Evolutionary conservation across 2,797 vertebrate species (phyloP).

Genomic region (Aselliscus stoliczkanus): DNA sequence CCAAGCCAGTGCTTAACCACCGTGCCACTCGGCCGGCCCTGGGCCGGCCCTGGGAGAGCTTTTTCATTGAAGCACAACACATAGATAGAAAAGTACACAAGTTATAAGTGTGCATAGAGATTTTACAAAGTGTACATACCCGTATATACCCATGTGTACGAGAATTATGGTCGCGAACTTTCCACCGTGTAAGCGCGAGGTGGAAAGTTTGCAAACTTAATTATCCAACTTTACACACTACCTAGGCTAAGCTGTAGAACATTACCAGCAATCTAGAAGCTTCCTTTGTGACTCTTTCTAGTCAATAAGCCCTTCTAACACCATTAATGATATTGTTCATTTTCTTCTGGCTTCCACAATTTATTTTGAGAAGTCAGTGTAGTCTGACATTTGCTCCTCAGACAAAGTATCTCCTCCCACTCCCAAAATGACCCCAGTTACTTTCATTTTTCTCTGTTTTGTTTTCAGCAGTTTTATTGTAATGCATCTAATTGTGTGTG

Average conservation of each 20-base stretch:
- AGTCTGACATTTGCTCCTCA: neutral
- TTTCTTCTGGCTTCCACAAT: neutral
- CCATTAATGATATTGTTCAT: too few relatives aligned
- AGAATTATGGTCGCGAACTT: too few relatives aligned
- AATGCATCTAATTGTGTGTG: neutral
- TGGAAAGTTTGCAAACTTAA: too few relatives aligned
- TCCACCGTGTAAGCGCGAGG: too few relatives aligned
- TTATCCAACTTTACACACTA: neutral
- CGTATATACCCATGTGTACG: too few relatives aligned
- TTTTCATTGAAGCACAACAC: neutral
- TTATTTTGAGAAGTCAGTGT: neutral
- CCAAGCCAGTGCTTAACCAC: too few relatives aligned
- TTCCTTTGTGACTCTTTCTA: neutral
- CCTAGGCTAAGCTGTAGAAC: neutral
- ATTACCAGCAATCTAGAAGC: neutral
- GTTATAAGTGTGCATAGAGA: neutral
- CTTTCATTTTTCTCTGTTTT: neutral
- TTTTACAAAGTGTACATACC: neutral
- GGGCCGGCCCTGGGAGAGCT: too few relatives aligned
- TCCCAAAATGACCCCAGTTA: rapidly evolving
- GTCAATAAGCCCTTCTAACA: too few relatives aligned
- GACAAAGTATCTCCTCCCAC: neutral
- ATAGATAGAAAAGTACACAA: neutral
- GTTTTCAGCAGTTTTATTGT: neutral
- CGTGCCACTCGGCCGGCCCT: too few relatives aligned